Evolutionary conservation across 2,797 vertebrate genomes (phyloP).

Genomic region (Buphagus erythrorhynchus): DNA sequence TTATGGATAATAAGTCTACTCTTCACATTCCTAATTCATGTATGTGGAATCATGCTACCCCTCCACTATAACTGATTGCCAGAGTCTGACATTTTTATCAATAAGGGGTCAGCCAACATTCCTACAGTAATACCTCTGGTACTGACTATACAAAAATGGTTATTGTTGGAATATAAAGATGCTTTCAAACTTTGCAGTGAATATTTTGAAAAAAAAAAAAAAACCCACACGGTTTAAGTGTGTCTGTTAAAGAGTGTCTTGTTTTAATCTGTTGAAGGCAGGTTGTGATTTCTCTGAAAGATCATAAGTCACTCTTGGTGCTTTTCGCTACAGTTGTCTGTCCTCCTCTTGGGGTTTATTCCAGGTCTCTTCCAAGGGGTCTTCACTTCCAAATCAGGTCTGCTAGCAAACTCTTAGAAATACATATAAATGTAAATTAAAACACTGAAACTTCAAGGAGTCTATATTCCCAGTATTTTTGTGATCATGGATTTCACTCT

Average conservation of each 20-base stretch:
- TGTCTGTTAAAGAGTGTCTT: background rate
- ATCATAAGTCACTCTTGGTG: background rate
- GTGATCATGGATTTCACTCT: background rate
- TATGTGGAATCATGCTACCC: background rate
- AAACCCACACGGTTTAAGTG: rapidly evolving
- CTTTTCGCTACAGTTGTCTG: background rate
- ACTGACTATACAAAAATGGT: background rate
- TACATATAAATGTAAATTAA: background rate
- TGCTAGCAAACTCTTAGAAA: background rate
- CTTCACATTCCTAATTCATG: background rate
- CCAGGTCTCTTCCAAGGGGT: background rate
- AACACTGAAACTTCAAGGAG: background rate
- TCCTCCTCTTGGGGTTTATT: background rate
- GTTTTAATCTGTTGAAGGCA: background rate
- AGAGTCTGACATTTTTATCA: background rate
- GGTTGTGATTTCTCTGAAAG: background rate
- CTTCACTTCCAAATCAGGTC: background rate
- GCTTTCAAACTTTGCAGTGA: background rate
- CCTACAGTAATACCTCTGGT: background rate
- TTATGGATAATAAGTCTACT: background rate
- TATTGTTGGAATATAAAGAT: background rate
- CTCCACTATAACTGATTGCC: background rate
- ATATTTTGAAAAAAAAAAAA: background rate
- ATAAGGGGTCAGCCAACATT: background rate
- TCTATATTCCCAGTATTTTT: background rate